Base-by-base conservation (phyloP, 1,140 invertebrate genomes). In the Psix sp. region DNA sequence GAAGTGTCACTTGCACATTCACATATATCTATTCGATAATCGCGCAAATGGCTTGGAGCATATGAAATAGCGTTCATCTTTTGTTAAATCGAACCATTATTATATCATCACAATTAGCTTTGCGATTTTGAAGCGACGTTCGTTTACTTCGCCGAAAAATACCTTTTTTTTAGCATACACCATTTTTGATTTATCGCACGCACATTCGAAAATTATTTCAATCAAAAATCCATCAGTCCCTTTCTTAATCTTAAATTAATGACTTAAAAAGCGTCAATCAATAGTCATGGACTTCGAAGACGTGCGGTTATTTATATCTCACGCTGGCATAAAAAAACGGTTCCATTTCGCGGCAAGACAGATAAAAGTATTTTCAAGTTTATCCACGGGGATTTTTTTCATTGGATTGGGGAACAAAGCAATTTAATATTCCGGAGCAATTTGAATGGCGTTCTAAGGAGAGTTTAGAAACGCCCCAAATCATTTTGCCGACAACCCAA, bases 401-500 rank as follows among this genome's bases (percentile, higher is more conserved):
- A 52, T 57, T 59, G 36, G 24, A 21, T 13, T 29, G 3, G 21
- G 15, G 57, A 75, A 75, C 60, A 75, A 75, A 75, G 73, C 29
- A 29, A 67, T 66, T 66, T 62, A 60, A 71, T 71, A 72, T 72
- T 76, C 62, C 40, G 57, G 51, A 57, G 52, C 56, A 60, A 76
- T 72, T 71, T 57, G 67, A 76, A 67, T 67, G 62, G 62, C n/a
- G n/a, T 72, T 68, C 67, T 54, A 54, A 78, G 72, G 43, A 74
- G 56, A 76, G 48, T 24, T 54, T 71, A 79, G 81, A 79, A 80
- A 77, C 81, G 80, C 81, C 82, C 78, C 75, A 73, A 63, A 78
- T 78, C 76, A 79, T 83, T 76, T 78, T 62, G 77, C 74, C 74
- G 74, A 76, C 77, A 65, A 76, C 56, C 75, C 80, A 76, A 70